Conservation (phyloP, 2,797 vertebrate species). For the Gila robusta region DNA sequence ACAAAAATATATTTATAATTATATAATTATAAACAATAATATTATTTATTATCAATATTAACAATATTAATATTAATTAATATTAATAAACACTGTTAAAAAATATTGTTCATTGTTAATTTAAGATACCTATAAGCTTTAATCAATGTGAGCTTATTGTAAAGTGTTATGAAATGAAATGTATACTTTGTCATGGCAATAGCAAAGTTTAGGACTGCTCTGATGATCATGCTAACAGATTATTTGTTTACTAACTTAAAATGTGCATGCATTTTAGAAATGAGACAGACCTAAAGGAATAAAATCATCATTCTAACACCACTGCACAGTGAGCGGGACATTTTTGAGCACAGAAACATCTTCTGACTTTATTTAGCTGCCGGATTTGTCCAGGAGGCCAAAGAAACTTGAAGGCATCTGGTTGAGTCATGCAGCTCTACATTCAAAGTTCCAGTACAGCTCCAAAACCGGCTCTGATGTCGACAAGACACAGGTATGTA, state of each 20-base stretch:
- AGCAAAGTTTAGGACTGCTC: no score
- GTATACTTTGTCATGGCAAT: neutral
- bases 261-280: neutral
- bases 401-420: slow-evolving; percentile 18
- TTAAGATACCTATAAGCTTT: neutral
- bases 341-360: neutral
- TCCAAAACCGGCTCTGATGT: neutral
- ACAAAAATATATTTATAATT: neutral
- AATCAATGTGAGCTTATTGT: neutral
- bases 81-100: neutral
- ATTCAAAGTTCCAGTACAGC: neutral
- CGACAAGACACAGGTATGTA: neutral
- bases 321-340: neutral
- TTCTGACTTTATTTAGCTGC: neutral
- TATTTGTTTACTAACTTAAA: neutral
- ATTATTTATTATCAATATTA: neutral
- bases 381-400: neutral
- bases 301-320: slow-evolving; percentile 17
- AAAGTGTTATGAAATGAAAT: neutral
- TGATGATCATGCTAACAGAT: neutral
- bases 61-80: neutral
- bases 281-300: neutral
- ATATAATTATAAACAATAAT: no score
- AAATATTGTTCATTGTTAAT: neutral
- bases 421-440: slow-evolving; percentile 57